Evolutionary conservation across 1,140 invertebrate genomes (phyloP).

Genomic region (Bombus balteatus): DNA sequence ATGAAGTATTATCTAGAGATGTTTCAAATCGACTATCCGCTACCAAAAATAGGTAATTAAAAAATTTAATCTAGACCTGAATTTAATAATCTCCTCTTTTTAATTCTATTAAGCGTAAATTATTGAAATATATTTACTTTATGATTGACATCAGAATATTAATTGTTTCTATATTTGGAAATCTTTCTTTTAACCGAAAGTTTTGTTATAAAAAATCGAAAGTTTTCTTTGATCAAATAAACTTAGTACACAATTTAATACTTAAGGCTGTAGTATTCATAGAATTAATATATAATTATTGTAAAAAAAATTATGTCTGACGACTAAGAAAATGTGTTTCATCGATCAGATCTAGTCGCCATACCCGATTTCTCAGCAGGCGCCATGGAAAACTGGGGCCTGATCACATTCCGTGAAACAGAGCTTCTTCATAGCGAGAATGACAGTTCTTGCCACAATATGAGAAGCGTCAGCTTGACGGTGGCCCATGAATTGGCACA

Average conservation of each 20-base stretch:
- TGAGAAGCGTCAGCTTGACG: constrained; percentile 87
- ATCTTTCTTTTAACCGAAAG: too few relatives aligned
- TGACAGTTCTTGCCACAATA: constrained; percentile 85
- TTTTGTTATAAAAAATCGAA: too few relatives aligned
- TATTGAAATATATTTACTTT: too few relatives aligned
- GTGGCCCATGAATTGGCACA: constrained; percentile 93
- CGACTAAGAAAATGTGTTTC: neutral
- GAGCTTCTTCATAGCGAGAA: constrained; percentile 88
- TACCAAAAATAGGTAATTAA: constrained; percentile 90
- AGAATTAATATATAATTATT: too few relatives aligned
- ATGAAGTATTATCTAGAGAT: constrained; percentile 93
- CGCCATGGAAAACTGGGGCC: constrained; percentile 92
- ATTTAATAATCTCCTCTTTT: neutral
- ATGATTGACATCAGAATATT: too few relatives aligned
- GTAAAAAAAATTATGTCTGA: too few relatives aligned
- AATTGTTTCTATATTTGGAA: too few relatives aligned
- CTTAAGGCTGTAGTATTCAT: too few relatives aligned
- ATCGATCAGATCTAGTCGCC: constrained; percentile 50
- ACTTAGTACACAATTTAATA: too few relatives aligned
- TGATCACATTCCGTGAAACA: constrained; percentile 86
- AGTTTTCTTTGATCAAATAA: too few relatives aligned
- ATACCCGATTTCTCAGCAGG: constrained; percentile 83
- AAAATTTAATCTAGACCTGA: neutral
- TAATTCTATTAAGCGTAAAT: too few relatives aligned
- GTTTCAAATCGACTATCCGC: constrained; percentile 91